Conservation (phyloP, 2,797 vertebrate species). For the Siniperca scherzeri region DNA sequence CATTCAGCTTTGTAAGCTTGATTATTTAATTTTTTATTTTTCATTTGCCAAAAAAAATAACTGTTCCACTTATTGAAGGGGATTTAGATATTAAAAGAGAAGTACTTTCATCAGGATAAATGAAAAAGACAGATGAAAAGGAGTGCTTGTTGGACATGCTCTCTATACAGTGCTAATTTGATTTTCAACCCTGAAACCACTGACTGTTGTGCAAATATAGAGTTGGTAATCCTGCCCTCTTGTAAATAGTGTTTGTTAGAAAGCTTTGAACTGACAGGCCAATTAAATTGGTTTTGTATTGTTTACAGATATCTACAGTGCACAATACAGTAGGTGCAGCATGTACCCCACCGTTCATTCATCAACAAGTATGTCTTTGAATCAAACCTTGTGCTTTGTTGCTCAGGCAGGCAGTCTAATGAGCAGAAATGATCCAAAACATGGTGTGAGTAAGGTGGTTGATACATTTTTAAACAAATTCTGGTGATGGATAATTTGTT, state of each 20-base stretch:
- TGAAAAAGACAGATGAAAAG: constrained; percentile 51
- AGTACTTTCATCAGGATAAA: constrained; percentile 53
- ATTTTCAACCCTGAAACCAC: constrained; percentile 49
- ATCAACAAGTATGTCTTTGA: constrained; percentile 10
- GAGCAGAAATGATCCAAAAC: constrained; percentile 26
- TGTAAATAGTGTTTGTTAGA: constrained; percentile 30
- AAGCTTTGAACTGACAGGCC: constrained; percentile 56
- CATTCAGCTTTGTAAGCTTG: constrained; percentile 2
- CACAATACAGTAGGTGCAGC: not conserved
- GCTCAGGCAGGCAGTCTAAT: constrained; percentile 12
- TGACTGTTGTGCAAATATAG: constrained; percentile 36
- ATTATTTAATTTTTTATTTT: not conserved
- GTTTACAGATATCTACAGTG: constrained; percentile 14
- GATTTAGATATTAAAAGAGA: constrained; percentile 60
- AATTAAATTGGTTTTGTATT: constrained; percentile 60
- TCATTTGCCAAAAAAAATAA: constrained; percentile 19
- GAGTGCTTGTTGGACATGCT: constrained; percentile 21
- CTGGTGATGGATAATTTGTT: constrained; percentile 52
- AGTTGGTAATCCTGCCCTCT: constrained; percentile 45
- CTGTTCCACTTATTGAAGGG: constrained; percentile 49
- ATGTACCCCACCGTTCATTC: not conserved
- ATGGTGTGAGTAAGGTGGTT: not conserved
- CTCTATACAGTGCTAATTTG: constrained; percentile 48
- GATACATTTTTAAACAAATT: constrained; percentile 56
- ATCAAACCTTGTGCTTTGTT: constrained; percentile 1